Percentiles rank a stretch among this genome's conserved stretches.
Evolutionary conservation across 2,797 vertebrate species (phyloP).

Genomic region (Scyliorhinus canicula): DNA sequence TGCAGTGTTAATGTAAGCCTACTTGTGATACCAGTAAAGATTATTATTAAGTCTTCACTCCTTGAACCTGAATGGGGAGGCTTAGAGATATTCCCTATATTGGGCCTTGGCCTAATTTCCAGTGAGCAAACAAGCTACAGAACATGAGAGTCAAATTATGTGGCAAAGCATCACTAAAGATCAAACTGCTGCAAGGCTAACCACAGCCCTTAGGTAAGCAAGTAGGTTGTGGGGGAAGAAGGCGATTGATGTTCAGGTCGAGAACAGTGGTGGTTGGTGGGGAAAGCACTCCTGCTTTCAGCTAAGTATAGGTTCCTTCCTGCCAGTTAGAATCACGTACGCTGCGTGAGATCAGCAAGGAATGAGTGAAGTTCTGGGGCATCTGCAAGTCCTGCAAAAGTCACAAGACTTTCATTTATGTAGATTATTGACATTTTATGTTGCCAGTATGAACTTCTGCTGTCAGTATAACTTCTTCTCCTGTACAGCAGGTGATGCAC

Average conservation of each 20-base stretch:
- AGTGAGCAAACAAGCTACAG: background rate
- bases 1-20: too few relatives aligned
- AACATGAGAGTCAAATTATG: background rate
- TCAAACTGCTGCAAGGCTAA: background rate
- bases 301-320: background rate
- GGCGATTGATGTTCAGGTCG: background rate
- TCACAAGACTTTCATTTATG: background rate
- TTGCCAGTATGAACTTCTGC: background rate
- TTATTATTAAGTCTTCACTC: background rate
- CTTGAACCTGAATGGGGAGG: background rate
- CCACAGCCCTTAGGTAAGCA: background rate
- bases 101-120: background rate
- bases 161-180: background rate
- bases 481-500: background rate
- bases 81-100: background rate
- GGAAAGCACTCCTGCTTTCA: background rate
- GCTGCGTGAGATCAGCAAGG: background rate
- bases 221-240: background rate
- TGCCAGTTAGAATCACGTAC: background rate
- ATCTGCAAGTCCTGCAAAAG: background rate
- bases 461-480: background rate
- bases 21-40: too few relatives aligned
- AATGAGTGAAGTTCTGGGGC: background rate
- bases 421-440: background rate
- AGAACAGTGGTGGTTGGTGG: background rate